phyloP scores from a whole-genome alignment of 2,888 invertebrate genomes.

The Saturnia japonica region DNA sequence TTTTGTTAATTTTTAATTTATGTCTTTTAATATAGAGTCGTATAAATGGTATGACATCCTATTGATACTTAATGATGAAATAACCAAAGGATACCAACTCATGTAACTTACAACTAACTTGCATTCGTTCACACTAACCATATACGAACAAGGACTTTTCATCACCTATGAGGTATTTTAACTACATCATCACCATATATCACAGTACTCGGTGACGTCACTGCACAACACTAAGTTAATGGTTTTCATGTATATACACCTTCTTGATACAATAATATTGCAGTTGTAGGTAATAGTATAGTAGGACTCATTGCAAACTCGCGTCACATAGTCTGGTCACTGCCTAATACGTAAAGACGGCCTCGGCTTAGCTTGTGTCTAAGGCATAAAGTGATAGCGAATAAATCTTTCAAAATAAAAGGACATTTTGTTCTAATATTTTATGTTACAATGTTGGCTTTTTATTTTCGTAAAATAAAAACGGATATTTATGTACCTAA shows the following conservation, averaged over 20 bases:
- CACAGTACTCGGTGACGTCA: constrained; percentile 6
- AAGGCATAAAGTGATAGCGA: constrained; percentile 12
- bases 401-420: neutral
- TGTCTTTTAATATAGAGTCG: too few relatives aligned
- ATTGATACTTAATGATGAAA: neutral
- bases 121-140: neutral
- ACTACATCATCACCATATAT: neutral
- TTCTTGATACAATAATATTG: constrained; percentile 23
- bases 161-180: constrained; percentile 7
- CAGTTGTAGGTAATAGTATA: constrained; percentile 40
- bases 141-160: constrained; percentile 4
- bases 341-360: constrained; percentile 70
- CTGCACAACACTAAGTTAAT: neutral
- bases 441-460: too few relatives aligned
- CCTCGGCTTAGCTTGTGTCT: constrained; percentile 48
- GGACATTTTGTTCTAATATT: neutral
- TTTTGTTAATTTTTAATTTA: too few relatives aligned
- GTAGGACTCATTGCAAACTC: constrained; percentile 56
- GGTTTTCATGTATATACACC: neutral
- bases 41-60: too few relatives aligned
- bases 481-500: too few relatives aligned
- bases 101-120: neutral
- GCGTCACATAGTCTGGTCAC: constrained; percentile 62
- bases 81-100: neutral
- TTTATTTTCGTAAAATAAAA: too few relatives aligned